A percentile compares a stretch with the other conserved stretches of the same genome.
These are phyloP conservation scores for Dromas ardeola DNA, from an alignment of 2,113 vertebrate species.

Conservation along the genomic window DNA sequence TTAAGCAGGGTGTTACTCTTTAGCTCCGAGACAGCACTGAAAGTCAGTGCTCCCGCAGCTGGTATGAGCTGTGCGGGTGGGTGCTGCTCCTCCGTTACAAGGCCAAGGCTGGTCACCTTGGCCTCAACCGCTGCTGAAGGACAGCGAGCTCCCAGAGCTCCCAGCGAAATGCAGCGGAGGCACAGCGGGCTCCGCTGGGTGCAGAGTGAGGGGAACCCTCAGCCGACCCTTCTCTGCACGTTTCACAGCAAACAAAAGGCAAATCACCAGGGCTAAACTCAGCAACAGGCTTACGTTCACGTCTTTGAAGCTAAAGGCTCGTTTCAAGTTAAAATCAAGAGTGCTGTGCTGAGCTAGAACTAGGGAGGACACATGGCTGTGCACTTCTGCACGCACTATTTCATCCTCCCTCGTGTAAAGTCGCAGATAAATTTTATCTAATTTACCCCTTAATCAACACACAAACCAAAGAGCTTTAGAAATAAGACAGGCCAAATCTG, in stretches of 20 bases:
- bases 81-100: neutral
- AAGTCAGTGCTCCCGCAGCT: neutral
- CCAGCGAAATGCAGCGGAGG: neutral
- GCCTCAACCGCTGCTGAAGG: neutral
- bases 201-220: neutral
- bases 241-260: neutral
- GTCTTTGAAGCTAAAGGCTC: neutral
- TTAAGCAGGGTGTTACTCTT: neutral
- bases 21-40: neutral
- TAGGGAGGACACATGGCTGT: fast-evolving
- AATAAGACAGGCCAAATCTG: neutral
- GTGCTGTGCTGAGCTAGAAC: neutral
- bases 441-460: neutral
- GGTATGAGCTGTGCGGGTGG: neutral
- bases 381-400: neutral
- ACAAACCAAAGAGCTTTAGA: neutral
- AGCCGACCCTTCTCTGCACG: neutral
- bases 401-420: neutral
- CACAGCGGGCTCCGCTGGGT: neutral
- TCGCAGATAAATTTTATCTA: neutral
- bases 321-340: neutral
- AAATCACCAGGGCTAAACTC: fast-evolving
- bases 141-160: neutral
- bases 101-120: neutral
- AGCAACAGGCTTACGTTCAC: neutral